A percentile compares a stretch with the other conserved stretches of the same genome.
Evolutionary conservation across 2,113 vertebrate species (phyloP).

Genomic region (Megalops atlanticus): DNA sequence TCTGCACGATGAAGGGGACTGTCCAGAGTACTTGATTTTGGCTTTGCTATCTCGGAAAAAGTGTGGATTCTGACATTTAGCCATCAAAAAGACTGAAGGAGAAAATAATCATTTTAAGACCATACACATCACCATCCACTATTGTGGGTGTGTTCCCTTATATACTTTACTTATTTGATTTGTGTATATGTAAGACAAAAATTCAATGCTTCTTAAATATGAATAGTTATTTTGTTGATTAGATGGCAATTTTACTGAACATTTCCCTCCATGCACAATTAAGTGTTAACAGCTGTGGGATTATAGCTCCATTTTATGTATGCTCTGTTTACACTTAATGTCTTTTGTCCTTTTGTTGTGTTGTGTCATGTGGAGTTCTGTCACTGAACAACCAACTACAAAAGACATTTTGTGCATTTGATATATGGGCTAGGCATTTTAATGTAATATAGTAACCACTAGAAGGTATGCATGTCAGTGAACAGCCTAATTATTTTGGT

Average conservation of each 20-base stretch:
- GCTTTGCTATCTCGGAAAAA: too few relatives aligned
- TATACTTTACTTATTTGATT: background rate
- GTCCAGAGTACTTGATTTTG: background rate
- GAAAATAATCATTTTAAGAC: background rate
- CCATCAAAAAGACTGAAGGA: background rate
- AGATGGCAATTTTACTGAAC: background rate
- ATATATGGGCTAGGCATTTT: background rate
- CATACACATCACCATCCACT: background rate
- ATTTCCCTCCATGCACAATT: background rate
- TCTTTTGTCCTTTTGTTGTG: constrained; percentile 9
- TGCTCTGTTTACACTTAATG: background rate
- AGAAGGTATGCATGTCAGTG: too few relatives aligned
- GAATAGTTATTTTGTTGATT: background rate
- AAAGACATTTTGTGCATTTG: background rate
- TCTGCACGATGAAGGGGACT: background rate
- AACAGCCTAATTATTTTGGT: background rate
- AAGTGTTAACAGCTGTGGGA: background rate
- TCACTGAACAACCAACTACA: constrained; percentile 8
- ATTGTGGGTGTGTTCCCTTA: background rate
- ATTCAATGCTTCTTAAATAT: background rate
- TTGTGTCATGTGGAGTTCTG: background rate
- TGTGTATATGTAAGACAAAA: background rate
- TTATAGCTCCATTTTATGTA: background rate
- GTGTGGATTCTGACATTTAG: background rate
- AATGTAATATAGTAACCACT: background rate